These are phyloP conservation scores for Cantharis nigra DNA, from an alignment of 2,888 invertebrate species.

Conservation along the genomic window DNA sequence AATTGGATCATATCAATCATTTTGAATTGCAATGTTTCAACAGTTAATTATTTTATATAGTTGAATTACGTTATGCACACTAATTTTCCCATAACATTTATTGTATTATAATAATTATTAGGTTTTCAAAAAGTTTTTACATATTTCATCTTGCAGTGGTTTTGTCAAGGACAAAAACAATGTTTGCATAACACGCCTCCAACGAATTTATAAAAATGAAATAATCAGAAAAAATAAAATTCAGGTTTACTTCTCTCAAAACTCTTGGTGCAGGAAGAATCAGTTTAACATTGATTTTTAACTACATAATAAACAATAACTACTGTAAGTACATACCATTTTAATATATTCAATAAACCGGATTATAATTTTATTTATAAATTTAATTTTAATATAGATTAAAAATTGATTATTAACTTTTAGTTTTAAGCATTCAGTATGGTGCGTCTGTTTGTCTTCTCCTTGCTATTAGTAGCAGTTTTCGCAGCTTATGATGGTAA, in stretches of 20 bases:
- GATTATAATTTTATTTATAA: conserved; percentile 9
- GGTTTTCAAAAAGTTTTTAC: neutral
- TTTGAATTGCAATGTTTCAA: neutral
- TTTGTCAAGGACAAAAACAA: neutral
- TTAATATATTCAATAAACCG: conserved; percentile 23
- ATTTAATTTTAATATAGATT: neutral
- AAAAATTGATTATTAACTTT: neutral
- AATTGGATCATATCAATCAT: neutral
- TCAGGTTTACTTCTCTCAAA: neutral
- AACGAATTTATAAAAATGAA: neutral
- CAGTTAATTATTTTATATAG: neutral
- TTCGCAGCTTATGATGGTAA: neutral
- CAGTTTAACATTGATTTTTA: neutral
- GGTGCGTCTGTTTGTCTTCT: neutral
- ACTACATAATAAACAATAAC: neutral
- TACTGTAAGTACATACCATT: neutral
- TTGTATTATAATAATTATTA: neutral
- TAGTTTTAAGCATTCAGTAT: neutral
- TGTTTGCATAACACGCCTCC: neutral
- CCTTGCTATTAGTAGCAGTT: neutral
- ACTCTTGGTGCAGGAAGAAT: neutral
- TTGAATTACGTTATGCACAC: neutral
- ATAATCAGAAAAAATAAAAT: neutral
- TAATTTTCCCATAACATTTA: neutral
- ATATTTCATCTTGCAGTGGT: neutral